Percentiles rank a stretch among this genome's conserved stretches.
phyloP scores from a whole-genome alignment of 35 echinoderm and acorn worm species.

The Ophiothrix spiculata region DNA sequence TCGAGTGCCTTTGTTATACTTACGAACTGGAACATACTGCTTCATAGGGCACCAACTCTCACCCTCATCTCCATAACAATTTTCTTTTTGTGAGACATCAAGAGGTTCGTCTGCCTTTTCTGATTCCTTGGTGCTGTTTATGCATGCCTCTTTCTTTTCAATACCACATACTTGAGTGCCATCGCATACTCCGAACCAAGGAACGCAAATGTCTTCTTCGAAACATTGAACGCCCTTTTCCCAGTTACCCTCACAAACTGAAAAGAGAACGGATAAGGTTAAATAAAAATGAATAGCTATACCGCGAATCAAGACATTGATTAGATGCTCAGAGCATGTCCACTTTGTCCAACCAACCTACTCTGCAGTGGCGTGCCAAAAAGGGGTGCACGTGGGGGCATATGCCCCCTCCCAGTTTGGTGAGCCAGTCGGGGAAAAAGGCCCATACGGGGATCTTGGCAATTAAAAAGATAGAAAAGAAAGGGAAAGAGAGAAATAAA shows the following conservation, averaged over 20 bases:
- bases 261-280: too few relatives aligned
- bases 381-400: too few relatives aligned
- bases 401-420: too few relatives aligned
- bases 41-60: slow-evolving; percentile 58
- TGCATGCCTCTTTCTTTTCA: slow-evolving; percentile 44
- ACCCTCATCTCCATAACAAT: slow-evolving; percentile 75
- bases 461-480: too few relatives aligned
- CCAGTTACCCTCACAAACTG: slow-evolving; percentile 66
- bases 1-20: too few relatives aligned
- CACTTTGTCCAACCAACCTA: too few relatives aligned
- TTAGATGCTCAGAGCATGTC: too few relatives aligned
- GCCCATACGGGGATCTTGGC: too few relatives aligned
- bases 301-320: too few relatives aligned
- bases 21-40: slow-evolving; percentile 59
- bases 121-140: slow-evolving; percentile 38
- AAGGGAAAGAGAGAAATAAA: too few relatives aligned
- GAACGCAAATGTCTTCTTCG: slow-evolving; percentile 63
- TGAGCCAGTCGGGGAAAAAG: too few relatives aligned
- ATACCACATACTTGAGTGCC: slow-evolving; percentile 72
- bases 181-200: slow-evolving; percentile 69
- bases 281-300: background rate
- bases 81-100: slow-evolving; percentile 16
- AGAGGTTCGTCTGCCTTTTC: background rate
- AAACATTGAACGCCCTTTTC: slow-evolving; percentile 62
- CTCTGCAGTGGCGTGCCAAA: too few relatives aligned